Base-by-base conservation (phyloP, 37 sponge, comb jelly and placozoan species). In the Eunapius fragilis region DNA sequence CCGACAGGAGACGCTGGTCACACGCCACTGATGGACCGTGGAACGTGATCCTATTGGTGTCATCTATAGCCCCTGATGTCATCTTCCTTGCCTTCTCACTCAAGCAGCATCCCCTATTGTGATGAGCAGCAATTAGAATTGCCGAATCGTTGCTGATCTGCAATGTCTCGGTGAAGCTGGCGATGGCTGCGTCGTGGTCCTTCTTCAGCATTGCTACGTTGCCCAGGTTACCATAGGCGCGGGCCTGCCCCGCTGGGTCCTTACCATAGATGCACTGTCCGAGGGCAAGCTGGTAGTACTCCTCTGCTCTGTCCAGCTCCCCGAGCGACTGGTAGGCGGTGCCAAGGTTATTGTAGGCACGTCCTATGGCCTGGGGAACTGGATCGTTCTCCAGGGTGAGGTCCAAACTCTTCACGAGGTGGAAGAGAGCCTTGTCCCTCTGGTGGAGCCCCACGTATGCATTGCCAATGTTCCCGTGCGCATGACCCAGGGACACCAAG, bases 391-490 rank as follows among this genome's bases (percentile, higher is more conserved):
- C 47, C 26, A 85, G 35, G 12, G 89, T 86, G 12, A 91, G 50
- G 9, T 91, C 80, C 13, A 88, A 71, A 69, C 89, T 70, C 48
- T 71, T 78, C 38, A 72, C 31, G 30, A 94, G 74, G 68, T 91
- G 84, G 31, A 36, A 35, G 27, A 91, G 71, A 0, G 92, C 91
- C 35, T 94, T 91, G 71, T 94, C 88, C 23, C 68, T 68, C 41
- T 83, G 81, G 37, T 78, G n/a, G 34, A 88, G 75, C n/a, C 91
- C 89, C 13, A 90, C 79, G 41, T 85, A 80, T 30, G 94, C 94
- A 37, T 87, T 90, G 2, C 94, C 94, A 28, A 91, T 74, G 86
- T 94, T 94, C n/a, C 94, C 91, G 31, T 94, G 72, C 2, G 91
- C 94, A 89, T 86, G 88, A 24, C 87, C 94, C 0, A 90, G 75